Evolutionary conservation across 2,888 invertebrate genomes (phyloP), one percentile per base, ranked within the genome.

Genomic region (Sarcophaga caerulescens): DNA sequence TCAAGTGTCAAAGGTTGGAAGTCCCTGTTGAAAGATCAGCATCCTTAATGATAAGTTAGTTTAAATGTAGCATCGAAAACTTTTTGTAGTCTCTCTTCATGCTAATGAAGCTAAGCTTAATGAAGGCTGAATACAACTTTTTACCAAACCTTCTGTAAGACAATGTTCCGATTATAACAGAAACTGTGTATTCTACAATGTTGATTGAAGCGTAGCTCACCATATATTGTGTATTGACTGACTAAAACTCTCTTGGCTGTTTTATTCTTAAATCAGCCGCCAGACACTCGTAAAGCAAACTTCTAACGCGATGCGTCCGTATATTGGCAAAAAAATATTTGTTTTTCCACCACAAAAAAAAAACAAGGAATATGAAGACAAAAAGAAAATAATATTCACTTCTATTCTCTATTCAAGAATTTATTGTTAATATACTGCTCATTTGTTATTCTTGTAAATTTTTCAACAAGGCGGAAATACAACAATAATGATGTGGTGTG

Each of bases 401-500:
- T 35, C 35, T 35, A 35, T 23, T 19, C 52, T 69, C 52, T 68
- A 71, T 73, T 77, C 71, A 77, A 71, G 45, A 83, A 78, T 83
- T 78, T 83, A 83, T 78, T 83, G 68, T 78, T 78, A 77, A 83
- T 83, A 60, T 62, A 11, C 60, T 60, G 45, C 57, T 78, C 66
- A 73, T 78, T 83, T 83, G 73, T 83, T 83, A 76, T 63, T 70
- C 44, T 57, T 81, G 75, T 76, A 75, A 35, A 82, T 73, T 62
- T 62, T 81, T 83, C 62, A 69, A 73, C 66, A 73, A 78, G 66
- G 73, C 83, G 78, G 83, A 83, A 83, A 83, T 68, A 45, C 71
- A 68, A 78, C 44, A 52, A 21, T 44, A 66, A 57, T 68, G 60
- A 73, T 68, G 10, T 66, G 17, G 23, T 12, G 47, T 23, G 66